Evolutionary conservation across 2,888 invertebrate genomes (phyloP).

Genomic region (Spialia ferax): DNA sequence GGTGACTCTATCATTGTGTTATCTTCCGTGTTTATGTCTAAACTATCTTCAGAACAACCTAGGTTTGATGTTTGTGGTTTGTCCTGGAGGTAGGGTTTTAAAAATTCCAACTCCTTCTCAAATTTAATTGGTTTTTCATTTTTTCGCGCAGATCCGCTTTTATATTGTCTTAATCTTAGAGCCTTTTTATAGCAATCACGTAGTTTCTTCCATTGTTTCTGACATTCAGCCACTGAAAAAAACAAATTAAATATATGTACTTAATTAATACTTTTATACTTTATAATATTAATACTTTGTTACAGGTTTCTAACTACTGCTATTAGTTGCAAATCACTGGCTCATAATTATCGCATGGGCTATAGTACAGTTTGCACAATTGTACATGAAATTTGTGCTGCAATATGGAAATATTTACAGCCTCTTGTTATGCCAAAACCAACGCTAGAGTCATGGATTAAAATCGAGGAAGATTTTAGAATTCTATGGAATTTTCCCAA

Average conservation of each 20-base stretch:
- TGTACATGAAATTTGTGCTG: constrained; percentile 42
- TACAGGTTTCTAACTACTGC: neutral
- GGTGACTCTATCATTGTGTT: neutral
- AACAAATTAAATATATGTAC: constrained; percentile 20
- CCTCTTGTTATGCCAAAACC: constrained; percentile 44
- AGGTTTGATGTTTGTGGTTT: constrained; percentile 24
- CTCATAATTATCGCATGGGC: neutral
- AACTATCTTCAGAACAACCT: constrained; percentile 16
- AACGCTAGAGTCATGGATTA: constrained; percentile 27
- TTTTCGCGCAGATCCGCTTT: constrained; percentile 4
- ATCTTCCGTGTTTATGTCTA: constrained; percentile 14
- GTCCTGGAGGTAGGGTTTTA: constrained; percentile 17
- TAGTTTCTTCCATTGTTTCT: constrained; percentile 16
- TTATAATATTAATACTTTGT: constrained; percentile 16
- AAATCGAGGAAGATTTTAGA: neutral
- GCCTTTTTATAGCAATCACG: constrained; percentile 19
- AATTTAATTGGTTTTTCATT: constrained; percentile 9
- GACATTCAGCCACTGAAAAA: constrained; percentile 8
- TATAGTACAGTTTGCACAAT: constrained; percentile 25
- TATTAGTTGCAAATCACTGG: neutral
- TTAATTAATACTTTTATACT: constrained; percentile 8
- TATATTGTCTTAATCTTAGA: constrained; percentile 12
- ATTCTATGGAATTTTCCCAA: constrained; percentile 1
- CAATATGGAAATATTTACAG: constrained; percentile 42
- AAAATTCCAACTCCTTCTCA: constrained; percentile 14